Conservation (phyloP, 92 coral and sea anemone genomes). For the Bergia puertoricense region DNA sequence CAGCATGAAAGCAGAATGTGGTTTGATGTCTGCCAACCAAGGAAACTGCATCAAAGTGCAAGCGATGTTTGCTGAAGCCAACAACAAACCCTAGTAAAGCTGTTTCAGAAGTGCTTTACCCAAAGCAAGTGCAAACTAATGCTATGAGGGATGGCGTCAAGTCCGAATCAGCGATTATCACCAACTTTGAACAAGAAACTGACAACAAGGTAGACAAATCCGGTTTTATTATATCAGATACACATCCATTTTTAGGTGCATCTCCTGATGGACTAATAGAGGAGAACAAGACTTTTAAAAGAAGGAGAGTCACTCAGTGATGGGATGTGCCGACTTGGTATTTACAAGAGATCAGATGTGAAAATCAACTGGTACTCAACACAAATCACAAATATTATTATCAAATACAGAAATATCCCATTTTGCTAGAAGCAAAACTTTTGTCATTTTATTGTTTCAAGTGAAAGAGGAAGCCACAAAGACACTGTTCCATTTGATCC, state of each 20-base stretch:
- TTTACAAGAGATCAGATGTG: slow-evolving; percentile 55
- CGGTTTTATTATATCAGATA: slow-evolving; percentile 56
- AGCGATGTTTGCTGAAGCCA: slow-evolving; percentile 54
- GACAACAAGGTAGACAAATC: slow-evolving; percentile 50
- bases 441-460: slow-evolving; percentile 67
- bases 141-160: slow-evolving; percentile 71
- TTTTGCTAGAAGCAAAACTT: slow-evolving; percentile 46
- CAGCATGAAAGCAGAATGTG: slow-evolving; percentile 60
- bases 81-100: slow-evolving; percentile 54
- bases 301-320: slow-evolving; percentile 57
- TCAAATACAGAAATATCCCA: slow-evolving; percentile 66
- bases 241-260: slow-evolving; percentile 58
- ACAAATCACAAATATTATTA: slow-evolving; percentile 60
- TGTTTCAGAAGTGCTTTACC: slow-evolving; percentile 53
- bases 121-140: slow-evolving; percentile 46
- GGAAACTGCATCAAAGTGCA: slow-evolving; percentile 69
- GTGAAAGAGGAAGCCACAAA: slow-evolving; percentile 48
- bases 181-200: slow-evolving; percentile 51
- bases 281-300: slow-evolving; percentile 40
- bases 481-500: slow-evolving; percentile 54
- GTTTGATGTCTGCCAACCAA: slow-evolving; percentile 69
- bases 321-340: slow-evolving; percentile 59
- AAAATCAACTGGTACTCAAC: slow-evolving; percentile 48
- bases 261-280: slow-evolving; percentile 64
- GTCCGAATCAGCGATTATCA: slow-evolving; percentile 49